Conservation (phyloP, 2,113 vertebrate species). For the Rhagologus leucostigma region DNA sequence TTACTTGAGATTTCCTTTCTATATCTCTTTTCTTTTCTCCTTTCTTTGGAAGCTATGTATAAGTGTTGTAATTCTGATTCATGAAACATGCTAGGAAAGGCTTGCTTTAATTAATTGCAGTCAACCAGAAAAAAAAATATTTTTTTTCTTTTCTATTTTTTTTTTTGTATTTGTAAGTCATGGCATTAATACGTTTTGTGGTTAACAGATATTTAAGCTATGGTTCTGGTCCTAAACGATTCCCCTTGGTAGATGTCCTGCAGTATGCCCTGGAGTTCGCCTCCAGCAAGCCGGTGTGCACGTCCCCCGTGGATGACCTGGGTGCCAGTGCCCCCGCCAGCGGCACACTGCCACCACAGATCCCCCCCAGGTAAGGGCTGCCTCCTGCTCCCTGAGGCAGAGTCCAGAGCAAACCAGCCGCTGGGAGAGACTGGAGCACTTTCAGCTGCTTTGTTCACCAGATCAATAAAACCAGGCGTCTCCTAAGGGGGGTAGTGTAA, state of each 20-base stretch:
- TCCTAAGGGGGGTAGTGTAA: accelerated
- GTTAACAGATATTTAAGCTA: conserved; percentile 92
- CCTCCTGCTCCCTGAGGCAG: background rate
- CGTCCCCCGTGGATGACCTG: conserved; percentile 91
- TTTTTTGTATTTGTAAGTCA: background rate
- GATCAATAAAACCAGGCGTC: background rate
- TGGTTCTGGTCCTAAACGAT: conserved; percentile 96
- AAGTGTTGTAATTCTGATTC: background rate
- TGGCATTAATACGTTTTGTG: conserved; percentile 55
- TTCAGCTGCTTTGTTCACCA: background rate
- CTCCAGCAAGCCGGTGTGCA: conserved; percentile 95
- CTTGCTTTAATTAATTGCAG: background rate
- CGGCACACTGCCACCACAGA: conserved; percentile 76
- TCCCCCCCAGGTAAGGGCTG: conserved; percentile 76
- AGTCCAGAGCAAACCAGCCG: background rate
- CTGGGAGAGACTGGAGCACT: background rate
- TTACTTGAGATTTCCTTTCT: background rate
- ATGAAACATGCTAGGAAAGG: background rate
- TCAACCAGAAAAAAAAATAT: background rate
- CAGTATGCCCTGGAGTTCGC: conserved; percentile 98
- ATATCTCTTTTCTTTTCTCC: background rate
- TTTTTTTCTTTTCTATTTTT: background rate
- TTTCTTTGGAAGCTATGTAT: background rate
- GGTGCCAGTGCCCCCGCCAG: conserved; percentile 83
- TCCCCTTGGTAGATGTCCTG: conserved; percentile 96